Evolutionary conservation across 2,797 vertebrate species (phyloP), one percentile per base, ranked within the genome.

Genomic region (Pipistrellus kuhlii): DNA sequence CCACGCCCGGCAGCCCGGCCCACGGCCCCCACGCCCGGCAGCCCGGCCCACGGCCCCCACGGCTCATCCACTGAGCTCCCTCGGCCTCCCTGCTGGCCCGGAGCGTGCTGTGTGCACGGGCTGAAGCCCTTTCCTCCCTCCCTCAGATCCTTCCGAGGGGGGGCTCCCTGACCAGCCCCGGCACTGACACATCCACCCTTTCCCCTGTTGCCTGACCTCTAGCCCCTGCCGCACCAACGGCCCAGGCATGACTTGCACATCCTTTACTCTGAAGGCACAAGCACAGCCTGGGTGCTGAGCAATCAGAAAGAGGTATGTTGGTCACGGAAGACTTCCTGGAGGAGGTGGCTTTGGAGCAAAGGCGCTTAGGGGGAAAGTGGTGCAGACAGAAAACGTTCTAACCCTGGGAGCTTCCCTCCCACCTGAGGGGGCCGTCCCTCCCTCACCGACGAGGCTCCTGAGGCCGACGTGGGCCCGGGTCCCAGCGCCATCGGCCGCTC

Each of bases 81-180:
- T 1, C 3, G 0, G 17, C 72, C 44, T 15, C 11, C 46, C 25
- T 8, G n/a, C 17, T 3, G 8, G 5, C 8, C 9, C 0, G 0
- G 18, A 35, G 23, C 10, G 0, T 13, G n/a, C 59, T 32, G 1
- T 12, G 2, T 3, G 51, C 59, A 30, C 1, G 6, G 2, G 73
- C 57, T 0, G 10, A 20, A 51, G 55, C 44, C 83, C 64, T 21
- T 41, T 12, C 53, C 15, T n/a, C 35, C 5, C 17, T 11, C 30
- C 38, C 15, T 18, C 35, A 13, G 35, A 8, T 2, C 18, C 72
- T 55, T 20, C 25, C 7, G 59, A 20, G 9, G 13, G 2, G 44
- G 14, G 38, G 27, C 25, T 44, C 71, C 30, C 62, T 9, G 15
- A 32, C 32, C 25, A 48, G 59, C 30, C 51, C 2, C 8, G 0